These are phyloP conservation scores for Axea sp. DNA, from an alignment of 2,888 invertebrate species.

Conservation along the genomic window DNA sequence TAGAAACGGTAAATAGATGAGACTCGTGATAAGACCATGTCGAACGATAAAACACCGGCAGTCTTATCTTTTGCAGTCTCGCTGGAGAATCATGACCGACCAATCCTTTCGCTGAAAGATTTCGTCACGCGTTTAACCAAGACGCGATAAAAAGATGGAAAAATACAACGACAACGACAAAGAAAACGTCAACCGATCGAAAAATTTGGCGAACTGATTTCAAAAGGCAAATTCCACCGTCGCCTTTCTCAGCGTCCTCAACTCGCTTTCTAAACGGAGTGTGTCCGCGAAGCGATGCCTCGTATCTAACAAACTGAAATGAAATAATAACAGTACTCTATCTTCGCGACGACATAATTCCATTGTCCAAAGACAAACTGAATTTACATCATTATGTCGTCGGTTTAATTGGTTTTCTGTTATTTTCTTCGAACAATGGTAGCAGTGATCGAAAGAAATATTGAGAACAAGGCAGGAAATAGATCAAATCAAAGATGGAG, in stretches of 20 bases:
- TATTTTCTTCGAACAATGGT: constrained; percentile 38
- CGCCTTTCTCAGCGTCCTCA: too few relatives aligned
- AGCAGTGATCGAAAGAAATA: constrained; percentile 38
- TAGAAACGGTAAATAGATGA: constrained; percentile 2
- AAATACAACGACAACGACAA: background rate
- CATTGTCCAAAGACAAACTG: constrained; percentile 10
- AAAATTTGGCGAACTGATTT: too few relatives aligned
- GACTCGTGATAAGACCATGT: constrained; percentile 1
- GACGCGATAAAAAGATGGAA: background rate
- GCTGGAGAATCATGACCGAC: constrained; percentile 4
- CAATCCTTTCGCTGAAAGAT: background rate
- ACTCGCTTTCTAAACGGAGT: too few relatives aligned
- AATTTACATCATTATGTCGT: constrained; percentile 33
- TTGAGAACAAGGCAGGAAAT: constrained; percentile 42
- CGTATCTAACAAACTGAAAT: too few relatives aligned
- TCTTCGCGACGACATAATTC: constrained; percentile 35
- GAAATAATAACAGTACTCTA: too few relatives aligned
- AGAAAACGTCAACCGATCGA: too few relatives aligned
- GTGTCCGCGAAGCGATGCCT: too few relatives aligned
- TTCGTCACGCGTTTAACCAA: background rate
- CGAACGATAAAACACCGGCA: background rate
- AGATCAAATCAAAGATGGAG: constrained; percentile 50
- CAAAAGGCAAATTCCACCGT: too few relatives aligned
- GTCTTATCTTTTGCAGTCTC: constrained; percentile 7
- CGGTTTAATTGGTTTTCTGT: constrained; percentile 44